Evolutionary conservation across 2,113 vertebrate genomes (phyloP).

Genomic region (Eptesicus fuscus): DNA sequence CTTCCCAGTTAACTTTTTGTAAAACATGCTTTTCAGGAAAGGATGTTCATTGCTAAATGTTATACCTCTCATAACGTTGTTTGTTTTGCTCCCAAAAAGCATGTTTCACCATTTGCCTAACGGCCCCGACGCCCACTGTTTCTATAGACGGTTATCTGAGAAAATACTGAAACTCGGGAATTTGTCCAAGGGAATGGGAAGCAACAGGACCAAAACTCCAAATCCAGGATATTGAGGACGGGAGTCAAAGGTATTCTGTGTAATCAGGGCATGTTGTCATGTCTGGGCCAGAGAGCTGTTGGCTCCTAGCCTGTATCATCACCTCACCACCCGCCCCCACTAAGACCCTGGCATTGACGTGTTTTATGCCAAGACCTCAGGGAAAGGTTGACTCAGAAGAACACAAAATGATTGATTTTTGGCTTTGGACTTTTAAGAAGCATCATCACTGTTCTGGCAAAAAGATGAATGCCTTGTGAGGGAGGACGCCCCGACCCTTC

Average conservation of each 20-base stretch:
- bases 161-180: not conserved
- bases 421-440: not conserved
- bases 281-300: not conserved
- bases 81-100: not conserved
- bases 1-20: not conserved
- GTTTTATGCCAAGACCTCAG: not conserved
- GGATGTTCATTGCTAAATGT: no score
- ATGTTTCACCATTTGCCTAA: not conserved
- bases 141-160: not conserved
- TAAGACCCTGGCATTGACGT: not conserved
- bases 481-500: not conserved
- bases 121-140: not conserved
- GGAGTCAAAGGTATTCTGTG: not conserved
- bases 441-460: not conserved
- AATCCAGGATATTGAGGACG: not conserved
- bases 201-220: not conserved
- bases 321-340: not conserved
- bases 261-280: no score
- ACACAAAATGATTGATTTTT: not conserved
- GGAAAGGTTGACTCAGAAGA: not conserved
- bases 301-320: not conserved
- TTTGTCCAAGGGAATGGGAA: not conserved
- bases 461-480: not conserved
- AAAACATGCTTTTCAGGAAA: not conserved
- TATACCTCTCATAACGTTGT: no score